phyloP scores from a whole-genome alignment of 2,113 vertebrate species.

The Gallinago undulata region DNA sequence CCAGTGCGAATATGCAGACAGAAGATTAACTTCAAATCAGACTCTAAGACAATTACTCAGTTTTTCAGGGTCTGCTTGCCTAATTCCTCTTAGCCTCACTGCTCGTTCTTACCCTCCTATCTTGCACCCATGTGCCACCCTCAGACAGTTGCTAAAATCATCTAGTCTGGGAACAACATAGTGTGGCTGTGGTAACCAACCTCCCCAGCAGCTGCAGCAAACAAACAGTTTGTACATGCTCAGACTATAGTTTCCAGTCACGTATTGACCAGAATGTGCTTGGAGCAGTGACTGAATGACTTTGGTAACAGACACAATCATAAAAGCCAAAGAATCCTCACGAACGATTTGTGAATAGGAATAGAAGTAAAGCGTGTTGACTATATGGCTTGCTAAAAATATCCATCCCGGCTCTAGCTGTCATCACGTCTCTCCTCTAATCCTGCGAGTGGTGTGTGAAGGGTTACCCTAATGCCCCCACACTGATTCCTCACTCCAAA shows the following conservation, averaged over 20 bases:
- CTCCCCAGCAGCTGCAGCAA: neutral
- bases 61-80: neutral
- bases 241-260: constrained; percentile 25
- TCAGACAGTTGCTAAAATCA: neutral
- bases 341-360: neutral
- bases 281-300: neutral
- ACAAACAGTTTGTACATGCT: neutral
- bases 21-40: neutral
- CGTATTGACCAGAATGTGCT: constrained; percentile 17
- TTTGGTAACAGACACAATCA: neutral
- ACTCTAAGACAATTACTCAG: neutral
- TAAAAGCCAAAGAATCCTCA: constrained; percentile 6
- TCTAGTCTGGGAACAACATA: neutral
- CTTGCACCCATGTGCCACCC: neutral
- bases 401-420: neutral
- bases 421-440: constrained; percentile 45
- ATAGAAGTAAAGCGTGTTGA: constrained; percentile 11
- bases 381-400: constrained; percentile 30
- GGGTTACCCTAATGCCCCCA: neutral
- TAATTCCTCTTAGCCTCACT: neutral
- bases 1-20: fast-evolving
- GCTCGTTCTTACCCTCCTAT: neutral
- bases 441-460: neutral
- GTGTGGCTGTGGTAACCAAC: neutral
- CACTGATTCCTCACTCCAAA: neutral